These are phyloP conservation scores for Lepidotrigona ventralis DNA, from an alignment of 1,140 invertebrate species.

Conservation along the genomic window DNA sequence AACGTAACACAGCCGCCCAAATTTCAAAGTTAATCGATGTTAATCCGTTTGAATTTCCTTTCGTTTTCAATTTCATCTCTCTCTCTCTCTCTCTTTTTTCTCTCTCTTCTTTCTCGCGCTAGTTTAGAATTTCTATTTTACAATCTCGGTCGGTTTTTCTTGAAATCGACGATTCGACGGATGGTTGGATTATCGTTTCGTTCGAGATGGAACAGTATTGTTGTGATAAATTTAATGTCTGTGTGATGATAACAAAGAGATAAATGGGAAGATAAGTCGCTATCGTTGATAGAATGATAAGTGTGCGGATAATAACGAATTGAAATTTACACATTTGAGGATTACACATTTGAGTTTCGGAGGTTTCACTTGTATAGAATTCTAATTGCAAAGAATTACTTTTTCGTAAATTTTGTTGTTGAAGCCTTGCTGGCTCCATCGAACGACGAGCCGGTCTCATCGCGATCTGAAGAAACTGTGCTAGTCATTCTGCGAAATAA, in stretches of 20 bases:
- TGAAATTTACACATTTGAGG: not conserved
- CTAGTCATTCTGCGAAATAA: too few relatives aligned
- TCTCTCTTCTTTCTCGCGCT: not conserved
- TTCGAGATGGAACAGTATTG: not conserved
- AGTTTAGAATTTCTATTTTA: not conserved
- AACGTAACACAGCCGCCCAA: too few relatives aligned
- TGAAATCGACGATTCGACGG: not conserved
- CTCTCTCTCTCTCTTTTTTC: too few relatives aligned
- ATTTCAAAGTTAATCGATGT: conserved; percentile 1
- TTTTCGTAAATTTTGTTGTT: not conserved
- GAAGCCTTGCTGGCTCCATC: not conserved
- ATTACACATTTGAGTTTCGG: too few relatives aligned
- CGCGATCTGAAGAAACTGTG: too few relatives aligned
- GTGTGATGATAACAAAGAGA: not conserved
- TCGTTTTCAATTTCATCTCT: not conserved
- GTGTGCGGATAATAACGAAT: not conserved
- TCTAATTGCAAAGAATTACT: too few relatives aligned
- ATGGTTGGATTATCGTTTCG: not conserved
- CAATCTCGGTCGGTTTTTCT: not conserved
- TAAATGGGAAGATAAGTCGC: not conserved
- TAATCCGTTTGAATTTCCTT: conserved; percentile 24
- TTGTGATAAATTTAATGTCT: not conserved
- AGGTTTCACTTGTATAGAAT: too few relatives aligned
- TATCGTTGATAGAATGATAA: not conserved
- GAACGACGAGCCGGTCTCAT: too few relatives aligned